phyloP scores from a whole-genome alignment of 2,888 invertebrate species.

The Pheosia tremula region DNA sequence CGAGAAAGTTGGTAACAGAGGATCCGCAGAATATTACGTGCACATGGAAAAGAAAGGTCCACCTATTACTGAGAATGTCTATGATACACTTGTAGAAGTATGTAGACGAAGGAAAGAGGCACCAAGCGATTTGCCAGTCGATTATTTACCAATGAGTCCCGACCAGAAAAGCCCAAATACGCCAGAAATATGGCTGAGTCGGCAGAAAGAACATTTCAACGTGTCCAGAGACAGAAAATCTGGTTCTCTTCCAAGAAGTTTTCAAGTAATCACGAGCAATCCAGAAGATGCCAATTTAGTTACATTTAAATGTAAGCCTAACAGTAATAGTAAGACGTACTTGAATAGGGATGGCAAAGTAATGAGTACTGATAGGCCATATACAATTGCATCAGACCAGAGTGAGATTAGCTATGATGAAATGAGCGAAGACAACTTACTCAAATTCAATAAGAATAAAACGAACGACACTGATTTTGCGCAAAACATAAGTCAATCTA shows the following conservation, averaged over 20 bases:
- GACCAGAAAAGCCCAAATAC: slow-evolving; percentile 84
- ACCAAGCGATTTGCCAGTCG: slow-evolving; percentile 53
- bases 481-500: slow-evolving; percentile 77
- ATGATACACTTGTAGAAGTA: slow-evolving; percentile 73
- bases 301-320: slow-evolving; percentile 74
- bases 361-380: slow-evolving; percentile 86
- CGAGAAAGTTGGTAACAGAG: slow-evolving; percentile 53
- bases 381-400: slow-evolving; percentile 89
- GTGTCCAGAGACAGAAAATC: slow-evolving; percentile 88
- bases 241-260: slow-evolving; percentile 91
- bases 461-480: slow-evolving; percentile 59
- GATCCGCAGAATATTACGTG: slow-evolving; percentile 63
- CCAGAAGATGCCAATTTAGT: slow-evolving; percentile 73
- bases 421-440: slow-evolving; percentile 73
- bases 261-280: slow-evolving; percentile 86
- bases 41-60: slow-evolving; percentile 64
- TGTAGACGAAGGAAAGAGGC: slow-evolving; percentile 68
- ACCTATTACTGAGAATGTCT: slow-evolving; percentile 59
- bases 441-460: slow-evolving; percentile 74
- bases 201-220: slow-evolving; percentile 88
- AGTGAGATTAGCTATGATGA: slow-evolving; percentile 88
- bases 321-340: slow-evolving; percentile 78
- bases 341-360: slow-evolving; percentile 86
- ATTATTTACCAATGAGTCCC: slow-evolving; percentile 75
- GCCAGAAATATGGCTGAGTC: slow-evolving; percentile 89